These are phyloP conservation scores for Stylophora pistillata DNA, from an alignment of 64 coral and sea anemone species.

Conservation along the genomic window DNA sequence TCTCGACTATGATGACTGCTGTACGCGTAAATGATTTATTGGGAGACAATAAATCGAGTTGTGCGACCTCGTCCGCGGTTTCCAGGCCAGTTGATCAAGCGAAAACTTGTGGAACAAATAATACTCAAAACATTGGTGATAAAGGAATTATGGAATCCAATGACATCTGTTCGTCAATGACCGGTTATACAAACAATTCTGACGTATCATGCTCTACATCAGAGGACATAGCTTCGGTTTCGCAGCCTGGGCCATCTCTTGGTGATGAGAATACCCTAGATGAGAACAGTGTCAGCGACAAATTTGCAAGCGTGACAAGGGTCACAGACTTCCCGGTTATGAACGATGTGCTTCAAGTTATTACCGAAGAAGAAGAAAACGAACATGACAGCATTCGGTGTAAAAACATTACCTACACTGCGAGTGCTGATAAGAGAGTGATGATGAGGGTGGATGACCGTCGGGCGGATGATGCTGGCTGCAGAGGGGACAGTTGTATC, in stretches of 20 bases:
- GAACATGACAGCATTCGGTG: not conserved
- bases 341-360: conserved; percentile 20
- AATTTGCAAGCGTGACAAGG: not conserved
- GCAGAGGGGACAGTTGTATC: too few species aligned
- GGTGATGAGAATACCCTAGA: not conserved
- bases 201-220: not conserved
- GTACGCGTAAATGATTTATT: not conserved
- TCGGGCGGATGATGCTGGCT: not conserved
- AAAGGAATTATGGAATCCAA: not conserved
- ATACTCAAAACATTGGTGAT: not conserved
- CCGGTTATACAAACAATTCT: not conserved
- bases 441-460: not conserved
- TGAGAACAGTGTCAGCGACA: not conserved
- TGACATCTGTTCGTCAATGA: not conserved
- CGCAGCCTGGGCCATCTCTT: not conserved
- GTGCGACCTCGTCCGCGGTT: not conserved
- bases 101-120: not conserved
- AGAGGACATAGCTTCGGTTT: not conserved
- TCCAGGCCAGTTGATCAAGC: not conserved
- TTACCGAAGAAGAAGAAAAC: not conserved
- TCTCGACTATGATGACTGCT: not conserved
- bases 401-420: not conserved
- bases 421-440: not conserved
- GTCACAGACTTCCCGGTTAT: not conserved
- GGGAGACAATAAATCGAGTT: not conserved